Percentiles rank a stretch among this genome's conserved stretches.
Evolutionary conservation across 2,888 invertebrate genomes (phyloP).

Genomic region (Drosophila yooni): DNA sequence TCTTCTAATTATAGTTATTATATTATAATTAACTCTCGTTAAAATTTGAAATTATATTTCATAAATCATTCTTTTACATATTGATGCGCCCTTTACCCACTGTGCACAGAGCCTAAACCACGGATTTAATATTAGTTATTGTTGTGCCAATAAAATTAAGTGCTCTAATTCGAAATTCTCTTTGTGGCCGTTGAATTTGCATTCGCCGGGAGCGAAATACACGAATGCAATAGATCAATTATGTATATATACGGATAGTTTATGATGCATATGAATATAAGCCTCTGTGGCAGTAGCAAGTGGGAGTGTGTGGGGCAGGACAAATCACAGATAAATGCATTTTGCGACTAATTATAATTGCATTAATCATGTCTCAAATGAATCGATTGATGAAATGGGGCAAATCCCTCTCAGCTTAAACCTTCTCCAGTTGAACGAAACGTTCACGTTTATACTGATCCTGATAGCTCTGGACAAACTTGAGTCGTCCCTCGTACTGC

Average conservation of each 20-base stretch:
- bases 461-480: slow-evolving; percentile 84
- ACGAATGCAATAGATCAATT: slow-evolving; percentile 12
- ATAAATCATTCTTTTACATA: background rate
- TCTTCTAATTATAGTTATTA: background rate
- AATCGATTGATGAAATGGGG: background rate
- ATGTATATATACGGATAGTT: background rate
- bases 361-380: slow-evolving; percentile 39
- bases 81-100: slow-evolving; percentile 17
- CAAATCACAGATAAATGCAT: slow-evolving; percentile 69
- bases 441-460: slow-evolving; percentile 87
- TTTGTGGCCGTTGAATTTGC: slow-evolving; percentile 24
- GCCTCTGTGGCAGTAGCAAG: slow-evolving; percentile 54
- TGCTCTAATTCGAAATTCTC: slow-evolving; percentile 51
- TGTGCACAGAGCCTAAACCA: slow-evolving; percentile 19
- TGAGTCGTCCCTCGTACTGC: slow-evolving; percentile 83
- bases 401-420: slow-evolving; percentile 52
- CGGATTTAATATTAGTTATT: slow-evolving; percentile 16
- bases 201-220: slow-evolving; percentile 50
- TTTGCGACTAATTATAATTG: slow-evolving; percentile 60
- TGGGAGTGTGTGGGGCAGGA: slow-evolving; percentile 22
- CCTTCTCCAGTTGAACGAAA: slow-evolving; percentile 87
- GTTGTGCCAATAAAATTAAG: slow-evolving; percentile 64
- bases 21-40: background rate
- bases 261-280: slow-evolving; percentile 19
- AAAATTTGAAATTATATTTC: background rate